Base-by-base conservation (phyloP, 2,797 vertebrate species). In the Limnodromus scolopaceus region DNA sequence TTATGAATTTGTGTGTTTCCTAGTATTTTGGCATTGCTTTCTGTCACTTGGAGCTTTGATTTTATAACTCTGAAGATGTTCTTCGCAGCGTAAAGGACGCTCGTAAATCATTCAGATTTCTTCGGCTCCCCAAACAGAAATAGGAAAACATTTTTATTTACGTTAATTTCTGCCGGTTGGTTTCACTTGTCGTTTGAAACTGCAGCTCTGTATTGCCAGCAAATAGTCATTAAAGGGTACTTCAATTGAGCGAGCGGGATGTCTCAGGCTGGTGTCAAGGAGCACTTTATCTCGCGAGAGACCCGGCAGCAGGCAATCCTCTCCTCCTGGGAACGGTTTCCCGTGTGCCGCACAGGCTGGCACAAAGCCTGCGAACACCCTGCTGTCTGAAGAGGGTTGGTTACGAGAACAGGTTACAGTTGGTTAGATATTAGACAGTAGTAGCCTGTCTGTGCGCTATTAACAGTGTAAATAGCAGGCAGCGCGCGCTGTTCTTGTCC, bases 271-370 rank as follows among this genome's bases (percentile, higher is more conserved):
- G 11, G 43, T 39, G 24, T 55, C 65, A 58, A 39, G 63, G 64
- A 64, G 53, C 6, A 28, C 57, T 78, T 49, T 39, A 7, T 71
- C 64, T 85, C 46, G 54, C 32, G 34, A 25, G 60, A 34, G 38
- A 36, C 14, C 13, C 8, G 36, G 45, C 30, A 63, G 22, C 1
- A 77, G 72, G 28, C 54, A 65, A 1, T 90, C 20, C 34, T 84
- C 45, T 14, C 45, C 54, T 76, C 4, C 1, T n/a, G 11, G 38
- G 53, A 24, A 9, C 0, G 0, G 12, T 51, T n/a, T 53, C 10
- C n/a, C 5, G 5, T 10, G 1, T 60, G 89, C 87, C 75, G 20
- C 66, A 28, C 87, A 41, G 49, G 28, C 27, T 85, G 63, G 49
- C 89, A 66, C 51, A 5, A 91, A 93, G 82, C 27, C 54, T 64